A percentile compares a stretch with the other conserved stretches of the same genome.
These are phyloP conservation scores for Chlorospingus flavigularis DNA, from an alignment of 2,797 vertebrate species.

Conservation along the genomic window DNA sequence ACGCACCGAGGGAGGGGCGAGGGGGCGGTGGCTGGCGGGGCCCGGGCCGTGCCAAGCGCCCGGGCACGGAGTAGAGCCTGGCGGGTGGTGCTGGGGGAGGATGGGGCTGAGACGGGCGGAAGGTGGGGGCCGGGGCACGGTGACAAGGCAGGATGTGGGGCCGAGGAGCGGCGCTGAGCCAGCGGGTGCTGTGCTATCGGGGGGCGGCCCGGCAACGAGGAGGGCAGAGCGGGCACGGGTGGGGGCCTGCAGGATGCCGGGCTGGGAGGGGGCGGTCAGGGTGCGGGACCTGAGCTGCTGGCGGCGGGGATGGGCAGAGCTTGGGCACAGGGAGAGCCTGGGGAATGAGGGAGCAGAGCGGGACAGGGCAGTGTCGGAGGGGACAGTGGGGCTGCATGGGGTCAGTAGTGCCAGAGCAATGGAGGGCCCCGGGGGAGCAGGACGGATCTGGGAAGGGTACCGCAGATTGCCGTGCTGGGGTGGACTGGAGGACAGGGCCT, in stretches of 20 bases:
- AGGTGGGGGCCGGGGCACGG: neutral
- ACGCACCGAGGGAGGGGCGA: neutral
- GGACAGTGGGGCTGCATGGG: neutral
- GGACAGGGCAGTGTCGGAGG: too few relatives aligned
- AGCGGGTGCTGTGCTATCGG: neutral
- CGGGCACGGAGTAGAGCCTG: neutral
- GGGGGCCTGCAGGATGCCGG: neutral
- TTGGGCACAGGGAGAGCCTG: neutral
- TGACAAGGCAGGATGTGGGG: neutral
- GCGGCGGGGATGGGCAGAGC: neutral
- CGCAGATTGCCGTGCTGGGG: too few relatives aligned
- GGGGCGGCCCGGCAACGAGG: neutral
- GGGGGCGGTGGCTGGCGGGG: neutral
- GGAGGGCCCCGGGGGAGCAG: neutral
- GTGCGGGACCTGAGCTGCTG: neutral
- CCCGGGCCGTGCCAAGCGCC: neutral
- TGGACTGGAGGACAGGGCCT: neutral
- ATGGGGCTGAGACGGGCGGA: neutral
- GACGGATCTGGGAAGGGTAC: neutral
- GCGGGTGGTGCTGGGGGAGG: neutral
- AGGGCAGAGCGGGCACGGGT: neutral
- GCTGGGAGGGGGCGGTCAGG: too few relatives aligned
- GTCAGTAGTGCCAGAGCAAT: neutral
- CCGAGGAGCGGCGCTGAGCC: neutral
- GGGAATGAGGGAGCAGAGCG: neutral